Base-by-base conservation (phyloP, 1,140 invertebrate species). In the Planococcus citri region DNA sequence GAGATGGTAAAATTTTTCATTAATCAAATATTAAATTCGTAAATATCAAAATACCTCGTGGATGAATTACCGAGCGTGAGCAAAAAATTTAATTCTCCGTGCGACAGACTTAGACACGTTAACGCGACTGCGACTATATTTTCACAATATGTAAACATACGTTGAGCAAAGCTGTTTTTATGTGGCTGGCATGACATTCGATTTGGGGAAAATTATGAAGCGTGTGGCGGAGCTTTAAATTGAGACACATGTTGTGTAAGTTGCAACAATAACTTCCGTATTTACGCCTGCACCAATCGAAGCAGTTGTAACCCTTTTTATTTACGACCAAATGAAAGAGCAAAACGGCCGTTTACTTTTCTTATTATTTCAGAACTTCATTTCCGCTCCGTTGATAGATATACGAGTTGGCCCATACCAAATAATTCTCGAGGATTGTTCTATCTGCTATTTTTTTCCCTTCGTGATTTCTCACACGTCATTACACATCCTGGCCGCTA, bases 211-310 rank as follows among this genome's bases (percentile, higher is more conserved):
- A 51, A 51, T 51, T 51, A 51, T 51, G n/a, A 51, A 51, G 41
- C 17, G 41, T n/a, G 3, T 33, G 29, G 4, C 29, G 41, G 17
- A 20, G 41, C 17, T 17, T 51, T 51, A 51, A 51, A 51, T 51
- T 51, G 41, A 51, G 41, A 51, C 41, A 51, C 41, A 51, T 51
- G 14, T 37, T 37, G 41, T 51, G 41, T 51, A 51, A 51, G 6
- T 51, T 51, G 41, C 41, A 51, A 51, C 41, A 51, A 51, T 51
- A 51, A 51, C 41, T 51, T 51, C 41, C 41, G 41, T n/a, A 51
- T 51, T 51, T n/a, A 51, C 41, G 41, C 41, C 41, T 51, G 41
- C 41, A 51, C 41, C 12, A 20, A 51, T 51, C 41, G 41, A 6
- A 9, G 3, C 17, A 17, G 12, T n/a, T 9, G 12, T n/a, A 51